Percentiles rank a stretch among this genome's conserved stretches.
Evolutionary conservation across 2,888 invertebrate genomes (phyloP).

Genomic region (Ceriagrion tenellum): DNA sequence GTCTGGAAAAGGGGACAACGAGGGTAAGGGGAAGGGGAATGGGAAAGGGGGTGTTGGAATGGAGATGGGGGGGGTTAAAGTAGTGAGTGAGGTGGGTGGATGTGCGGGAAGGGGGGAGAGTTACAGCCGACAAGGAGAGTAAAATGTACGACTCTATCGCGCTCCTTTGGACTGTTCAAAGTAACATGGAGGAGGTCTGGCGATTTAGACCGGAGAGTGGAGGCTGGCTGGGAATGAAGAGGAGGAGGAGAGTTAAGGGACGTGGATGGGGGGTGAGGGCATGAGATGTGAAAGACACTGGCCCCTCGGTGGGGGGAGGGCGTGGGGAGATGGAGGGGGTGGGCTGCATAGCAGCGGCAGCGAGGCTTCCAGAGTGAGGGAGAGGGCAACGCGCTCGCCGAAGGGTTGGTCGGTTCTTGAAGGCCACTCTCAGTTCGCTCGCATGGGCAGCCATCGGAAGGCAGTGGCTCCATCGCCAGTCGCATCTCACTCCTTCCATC

Average conservation of each 20-base stretch:
- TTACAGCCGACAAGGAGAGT: constrained; percentile 61
- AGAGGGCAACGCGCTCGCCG: constrained; percentile 34
- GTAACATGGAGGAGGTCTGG: constrained; percentile 24
- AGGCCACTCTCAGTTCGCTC: neutral
- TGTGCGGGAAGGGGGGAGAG: constrained; percentile 24
- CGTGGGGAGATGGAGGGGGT: neutral
- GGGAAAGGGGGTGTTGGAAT: neutral
- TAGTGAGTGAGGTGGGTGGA: neutral
- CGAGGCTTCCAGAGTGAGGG: neutral
- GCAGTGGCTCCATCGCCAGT: neutral
- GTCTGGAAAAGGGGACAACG: constrained; percentile 8
- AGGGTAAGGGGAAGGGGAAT: neutral
- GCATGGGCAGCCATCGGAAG: neutral
- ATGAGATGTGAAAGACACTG: neutral
- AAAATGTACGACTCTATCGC: constrained; percentile 65
- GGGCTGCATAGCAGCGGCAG: neutral
- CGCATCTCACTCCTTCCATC: neutral
- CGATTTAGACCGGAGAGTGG: neutral
- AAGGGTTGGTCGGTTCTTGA: constrained; percentile 30
- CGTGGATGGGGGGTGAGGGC: neutral
- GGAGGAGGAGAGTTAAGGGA: neutral
- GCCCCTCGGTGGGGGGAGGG: neutral
- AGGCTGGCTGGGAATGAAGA: neutral
- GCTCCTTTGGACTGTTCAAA: constrained; percentile 32
- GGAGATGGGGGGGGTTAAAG: neutral